Conservation (phyloP, 1,140 invertebrate genomes). For the Cyclina sinensis region DNA sequence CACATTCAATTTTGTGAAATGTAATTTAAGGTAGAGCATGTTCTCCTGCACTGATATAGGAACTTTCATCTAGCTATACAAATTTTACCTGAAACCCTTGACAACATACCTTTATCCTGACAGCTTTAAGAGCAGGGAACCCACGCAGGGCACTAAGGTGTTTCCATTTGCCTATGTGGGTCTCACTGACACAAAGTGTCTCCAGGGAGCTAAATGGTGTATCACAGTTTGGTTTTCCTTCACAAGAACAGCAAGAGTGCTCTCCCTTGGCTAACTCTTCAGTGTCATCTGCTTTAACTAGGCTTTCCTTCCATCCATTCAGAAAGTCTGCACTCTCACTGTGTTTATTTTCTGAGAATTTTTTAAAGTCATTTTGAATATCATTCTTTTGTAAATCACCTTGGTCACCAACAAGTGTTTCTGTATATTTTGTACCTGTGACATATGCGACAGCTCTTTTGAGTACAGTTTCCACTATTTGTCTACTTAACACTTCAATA, state of each 20-base stretch:
- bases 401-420: neutral
- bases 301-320: neutral
- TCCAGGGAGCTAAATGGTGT: conserved; percentile 69
- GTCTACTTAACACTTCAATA: neutral
- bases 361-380: neutral
- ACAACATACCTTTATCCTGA: conserved; percentile 74
- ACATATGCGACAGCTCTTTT: neutral
- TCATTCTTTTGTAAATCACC: neutral
- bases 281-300: neutral
- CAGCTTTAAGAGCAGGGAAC: conserved; percentile 74
- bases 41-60: no score
- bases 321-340: neutral
- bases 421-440: neutral
- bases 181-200: conserved; percentile 77
- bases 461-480: neutral
- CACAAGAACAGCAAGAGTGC: conserved; percentile 6
- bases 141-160: conserved; percentile 71
- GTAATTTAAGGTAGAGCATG: no score
- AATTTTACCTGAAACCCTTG: no score
- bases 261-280: neutral
- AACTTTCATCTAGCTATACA: no score
- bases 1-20: no score
- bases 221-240: neutral
- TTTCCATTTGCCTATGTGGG: conserved; percentile 69
- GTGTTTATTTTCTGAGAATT: neutral